A percentile compares a stretch with the other conserved stretches of the same genome.
phyloP scores from a whole-genome alignment of 2,113 vertebrate genomes.

The Ivindomyrus marchei region DNA sequence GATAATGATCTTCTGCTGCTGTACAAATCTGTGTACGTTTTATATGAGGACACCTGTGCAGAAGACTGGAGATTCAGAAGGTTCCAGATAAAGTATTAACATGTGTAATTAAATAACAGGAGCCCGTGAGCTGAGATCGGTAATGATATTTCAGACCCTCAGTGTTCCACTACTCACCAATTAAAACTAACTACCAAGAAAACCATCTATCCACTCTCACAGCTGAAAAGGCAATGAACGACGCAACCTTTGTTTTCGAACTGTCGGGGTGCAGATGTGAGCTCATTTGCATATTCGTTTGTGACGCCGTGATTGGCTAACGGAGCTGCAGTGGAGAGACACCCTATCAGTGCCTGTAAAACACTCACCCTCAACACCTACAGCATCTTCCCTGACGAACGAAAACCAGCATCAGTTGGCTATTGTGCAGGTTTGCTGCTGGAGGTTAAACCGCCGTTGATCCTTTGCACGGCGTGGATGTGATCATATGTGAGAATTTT shows the following conservation, averaged over 20 bases:
- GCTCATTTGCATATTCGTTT: conserved; percentile 51
- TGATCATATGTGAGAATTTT: background rate
- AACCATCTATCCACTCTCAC: conserved; percentile 49
- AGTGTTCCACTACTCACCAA: conserved; percentile 57
- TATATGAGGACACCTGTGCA: conserved; percentile 44
- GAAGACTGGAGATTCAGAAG: conserved; percentile 52
- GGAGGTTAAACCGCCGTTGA: background rate
- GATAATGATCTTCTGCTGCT: conserved; percentile 29
- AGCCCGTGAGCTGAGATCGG: conserved; percentile 58
- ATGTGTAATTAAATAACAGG: conserved; percentile 60
- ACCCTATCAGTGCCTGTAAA: background rate
- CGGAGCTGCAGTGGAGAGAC: background rate
- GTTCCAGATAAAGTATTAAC: conserved; percentile 59
- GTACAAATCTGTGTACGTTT: conserved; percentile 53
- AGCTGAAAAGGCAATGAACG: conserved; percentile 63
- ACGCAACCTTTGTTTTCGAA: conserved; percentile 42
- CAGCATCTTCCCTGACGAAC: background rate
- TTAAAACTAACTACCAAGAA: conserved; percentile 62
- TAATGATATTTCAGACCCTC: conserved; percentile 60
- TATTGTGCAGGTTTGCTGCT: background rate
- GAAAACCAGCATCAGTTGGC: background rate
- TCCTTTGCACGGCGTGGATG: background rate
- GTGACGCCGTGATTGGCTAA: conserved; percentile 40
- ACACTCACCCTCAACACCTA: background rate
- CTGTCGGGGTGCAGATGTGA: conserved; percentile 60